Base-by-base conservation (phyloP, 2,888 invertebrate genomes). In the Nomada fabriciana region DNA sequence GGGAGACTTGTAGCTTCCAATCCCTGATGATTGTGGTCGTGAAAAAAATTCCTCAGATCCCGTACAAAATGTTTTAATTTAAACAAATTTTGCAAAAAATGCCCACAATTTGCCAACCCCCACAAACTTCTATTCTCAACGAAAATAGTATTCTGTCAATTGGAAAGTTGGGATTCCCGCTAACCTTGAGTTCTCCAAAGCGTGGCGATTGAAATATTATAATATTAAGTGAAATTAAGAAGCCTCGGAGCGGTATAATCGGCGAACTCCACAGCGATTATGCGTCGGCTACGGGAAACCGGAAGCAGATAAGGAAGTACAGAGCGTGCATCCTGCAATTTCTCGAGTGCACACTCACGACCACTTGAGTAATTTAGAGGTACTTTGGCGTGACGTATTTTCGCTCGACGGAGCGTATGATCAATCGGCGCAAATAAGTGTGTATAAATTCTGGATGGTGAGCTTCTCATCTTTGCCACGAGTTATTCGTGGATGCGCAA, bases 311-410 rank as follows among this genome's bases (percentile, higher is more conserved):
- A 59, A 60, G 64, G 74, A 55, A 36, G 75, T 83, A 82, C 75
- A 59, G 74, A 77, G 73, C 86, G 83, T 88, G 86, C 88, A 86
- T 87, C 88, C 88, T 86, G 86, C 84, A 87, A 88, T 87, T 88
- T 86, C 87, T 88, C 86, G 79, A 86, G 86, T 82, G 84, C 86
- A 86, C 80, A 78, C 80, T 88, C 80, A 80, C 88, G 80, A 85
- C 81, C 83, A 87, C 88, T 88, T 78, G 88, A 88, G 88, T 85
- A 87, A 88, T 88, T 88, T 88, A 85, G 81, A 87, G 88, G 85
- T 82, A 88, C 87, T 88, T 88, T 78, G 79, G 79, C 84, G 77
- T 77, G 88, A 83, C 88, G 87, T 84, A 86, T 88, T 88, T 88
- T 89, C 88, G 86, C 89, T 88, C 85, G 80, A 70, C 80, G 75